Evolutionary conservation across 1,140 invertebrate genomes (phyloP), one percentile per base, ranked within the genome.

Genomic region (Sitophilus oryzae): DNA sequence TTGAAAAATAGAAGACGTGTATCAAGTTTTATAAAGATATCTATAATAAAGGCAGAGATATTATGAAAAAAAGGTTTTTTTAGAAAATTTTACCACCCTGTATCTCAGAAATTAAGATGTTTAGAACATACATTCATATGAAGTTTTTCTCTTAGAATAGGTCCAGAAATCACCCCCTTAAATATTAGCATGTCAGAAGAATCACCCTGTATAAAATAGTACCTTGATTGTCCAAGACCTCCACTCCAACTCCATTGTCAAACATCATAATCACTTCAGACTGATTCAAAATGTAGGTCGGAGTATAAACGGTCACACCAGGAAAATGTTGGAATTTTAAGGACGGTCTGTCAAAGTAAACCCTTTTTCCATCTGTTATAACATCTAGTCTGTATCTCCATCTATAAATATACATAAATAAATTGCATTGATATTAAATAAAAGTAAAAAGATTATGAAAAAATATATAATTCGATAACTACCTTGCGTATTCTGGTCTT

Each of bases 241-340:
- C 91, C 0, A 96, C 79, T 1, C 93, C 93, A 20, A 91, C 91
- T 0, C 93, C 93, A 0, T 91, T 93, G 54, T 93, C 83, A 69
- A 96, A 95, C 89, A 95, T 95, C 15, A 96, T 85, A 6, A 96
- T 80, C 19, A 96, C 89, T 74, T 96, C 89, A 10, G 91, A 94
- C 73, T 96, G 93, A 73, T 96, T 95, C 15, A 94, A 74, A 56
- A 94, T 83, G 58, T 91, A 89, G 23, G 88, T 88, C 2, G 93
- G 93, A 3, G 90, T 92, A 67, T 95, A 95, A 1, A 96, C 89
- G 0, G 88, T 84, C 0, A 95, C 91, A 83, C 87, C 89, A 69
- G 82, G 83, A 71, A 96, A 96, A 69, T 91, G 89, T 73, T 96
- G 93, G 41, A 92, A 86, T 68, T 91, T 88, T 41, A 93, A 74